Conservation (phyloP, 2,113 vertebrate species). For the Phalacrocorax brasilianus region DNA sequence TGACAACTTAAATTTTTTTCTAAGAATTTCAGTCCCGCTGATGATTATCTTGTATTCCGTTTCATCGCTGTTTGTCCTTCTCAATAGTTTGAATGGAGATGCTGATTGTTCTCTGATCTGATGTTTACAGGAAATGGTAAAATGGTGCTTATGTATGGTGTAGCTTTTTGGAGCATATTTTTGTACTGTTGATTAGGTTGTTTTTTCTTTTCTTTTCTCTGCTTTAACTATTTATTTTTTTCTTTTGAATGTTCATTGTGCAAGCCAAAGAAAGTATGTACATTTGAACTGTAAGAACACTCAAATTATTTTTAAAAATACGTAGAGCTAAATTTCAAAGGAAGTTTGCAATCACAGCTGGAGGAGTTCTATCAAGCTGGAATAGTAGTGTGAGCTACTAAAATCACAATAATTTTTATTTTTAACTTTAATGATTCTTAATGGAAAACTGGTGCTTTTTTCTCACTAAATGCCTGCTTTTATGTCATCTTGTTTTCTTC, state of each 20-base stretch:
- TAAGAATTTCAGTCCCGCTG: conserved; percentile 24
- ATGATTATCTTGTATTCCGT: conserved; percentile 14
- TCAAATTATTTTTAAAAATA: conserved; percentile 18
- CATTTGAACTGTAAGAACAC: neutral
- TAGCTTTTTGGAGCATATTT: neutral
- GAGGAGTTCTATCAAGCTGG: neutral
- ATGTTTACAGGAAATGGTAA: neutral
- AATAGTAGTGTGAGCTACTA: neutral
- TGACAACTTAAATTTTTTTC: neutral
- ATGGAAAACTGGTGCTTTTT: neutral
- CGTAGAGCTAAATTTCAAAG: conserved; percentile 19
- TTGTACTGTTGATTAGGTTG: neutral
- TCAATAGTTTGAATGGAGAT: neutral
- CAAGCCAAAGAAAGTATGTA: conserved; percentile 20
- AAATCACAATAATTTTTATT: neutral
- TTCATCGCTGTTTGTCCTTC: conserved; percentile 11
- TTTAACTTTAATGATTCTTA: neutral
- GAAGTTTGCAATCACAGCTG: conserved; percentile 7
- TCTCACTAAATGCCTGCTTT: neutral
- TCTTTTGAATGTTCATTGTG: neutral
- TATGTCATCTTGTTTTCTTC: neutral
- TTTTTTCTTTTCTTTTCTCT: neutral
- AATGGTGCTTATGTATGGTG: neutral
- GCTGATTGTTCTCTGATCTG: neutral
- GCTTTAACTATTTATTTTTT: conserved; percentile 41